These are phyloP conservation scores for Tolmerus cingulatus DNA, from an alignment of 2,888 invertebrate species.

Conservation along the genomic window DNA sequence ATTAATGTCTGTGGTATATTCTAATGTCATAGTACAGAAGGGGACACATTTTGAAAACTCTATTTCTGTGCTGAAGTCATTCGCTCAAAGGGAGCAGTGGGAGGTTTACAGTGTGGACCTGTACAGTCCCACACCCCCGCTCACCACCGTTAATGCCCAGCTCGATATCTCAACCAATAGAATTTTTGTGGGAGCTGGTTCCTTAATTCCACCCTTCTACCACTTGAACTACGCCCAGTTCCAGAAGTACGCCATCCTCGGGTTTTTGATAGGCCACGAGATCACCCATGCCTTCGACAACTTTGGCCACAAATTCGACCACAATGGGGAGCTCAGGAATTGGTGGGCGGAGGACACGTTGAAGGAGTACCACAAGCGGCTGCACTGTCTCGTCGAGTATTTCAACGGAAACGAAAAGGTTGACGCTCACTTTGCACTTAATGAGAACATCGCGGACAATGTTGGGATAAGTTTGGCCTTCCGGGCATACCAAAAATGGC, in stretches of 20 bases:
- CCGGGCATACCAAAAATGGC: neutral
- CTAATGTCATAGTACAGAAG: neutral
- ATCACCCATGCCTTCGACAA: conserved; percentile 59
- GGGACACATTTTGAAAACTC: neutral
- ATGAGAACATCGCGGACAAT: conserved; percentile 18
- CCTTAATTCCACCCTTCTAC: conserved; percentile 59
- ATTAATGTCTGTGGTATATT: neutral
- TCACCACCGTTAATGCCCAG: neutral
- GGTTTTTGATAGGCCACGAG: conserved; percentile 57
- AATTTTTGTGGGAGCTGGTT: conserved; percentile 56
- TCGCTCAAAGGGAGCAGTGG: neutral
- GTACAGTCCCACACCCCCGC: neutral
- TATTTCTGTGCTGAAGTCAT: neutral
- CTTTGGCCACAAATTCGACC: conserved; percentile 56
- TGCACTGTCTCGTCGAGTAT: conserved; percentile 53
- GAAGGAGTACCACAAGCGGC: conserved; percentile 51
- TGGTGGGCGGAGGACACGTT: conserved; percentile 58
- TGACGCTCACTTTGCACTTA: neutral
- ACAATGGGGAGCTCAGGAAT: conserved; percentile 54
- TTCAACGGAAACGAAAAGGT: conserved; percentile 52
- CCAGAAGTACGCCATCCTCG: conserved; percentile 57
- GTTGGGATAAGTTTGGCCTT: neutral
- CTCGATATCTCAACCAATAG: conserved; percentile 51
- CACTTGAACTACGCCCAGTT: conserved; percentile 57
- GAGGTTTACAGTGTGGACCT: neutral